Base-by-base conservation (phyloP, 2,797 vertebrate genomes). In the Huso huso region DNA sequence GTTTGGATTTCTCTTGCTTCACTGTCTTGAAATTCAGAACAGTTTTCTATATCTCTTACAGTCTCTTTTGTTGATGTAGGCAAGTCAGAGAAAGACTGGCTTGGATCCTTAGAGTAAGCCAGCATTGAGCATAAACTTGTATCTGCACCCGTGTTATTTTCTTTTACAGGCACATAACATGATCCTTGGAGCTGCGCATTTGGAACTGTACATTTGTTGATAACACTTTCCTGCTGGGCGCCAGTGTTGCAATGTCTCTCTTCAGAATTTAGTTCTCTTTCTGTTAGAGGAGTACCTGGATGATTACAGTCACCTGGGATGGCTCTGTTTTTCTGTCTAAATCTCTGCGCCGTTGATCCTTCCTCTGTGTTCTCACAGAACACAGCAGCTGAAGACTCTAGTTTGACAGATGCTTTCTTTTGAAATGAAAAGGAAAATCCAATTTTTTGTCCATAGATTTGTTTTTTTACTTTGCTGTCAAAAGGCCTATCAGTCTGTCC, bases 381-480 rank as follows among this genome's bases (percentile, higher is more conserved):
- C 61, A 90, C 91, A 0, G 93, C 91, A 2, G 93, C 93, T 6
- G 92, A 93, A 49, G 90, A 90, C 74, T 94, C 92, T 64, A 94
- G 84, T 66, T 91, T 93, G 70, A 93, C 65, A 0, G 77, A 82
- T 6, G 89, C 87, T 82, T 91, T 93, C 84, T 93, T 94, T 10
- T 89, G 89, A 78, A 94, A 92, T 66, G 92, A 89, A 74, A 94
- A 92, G 68, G 92, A 94, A 78, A 94, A 93, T 1, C 89, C 90
- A 6, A 88, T 79, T 76, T 86, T 90, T 23, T 88, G 88, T 67
- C 85, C 79, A 51, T 84, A 78, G 37, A 77, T 67, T 66, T 83
- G 86, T 70, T 89, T 85, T 62, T 87, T 85, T 48, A 71, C 58
- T 69, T 80, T 88, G 49, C 62, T 83, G 1, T 72, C 2, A n/a